A percentile compares a stretch with the other conserved stretches of the same genome.
Conservation (phyloP, 1,140 invertebrate species). For the Globodera ellingtonae region DNA sequence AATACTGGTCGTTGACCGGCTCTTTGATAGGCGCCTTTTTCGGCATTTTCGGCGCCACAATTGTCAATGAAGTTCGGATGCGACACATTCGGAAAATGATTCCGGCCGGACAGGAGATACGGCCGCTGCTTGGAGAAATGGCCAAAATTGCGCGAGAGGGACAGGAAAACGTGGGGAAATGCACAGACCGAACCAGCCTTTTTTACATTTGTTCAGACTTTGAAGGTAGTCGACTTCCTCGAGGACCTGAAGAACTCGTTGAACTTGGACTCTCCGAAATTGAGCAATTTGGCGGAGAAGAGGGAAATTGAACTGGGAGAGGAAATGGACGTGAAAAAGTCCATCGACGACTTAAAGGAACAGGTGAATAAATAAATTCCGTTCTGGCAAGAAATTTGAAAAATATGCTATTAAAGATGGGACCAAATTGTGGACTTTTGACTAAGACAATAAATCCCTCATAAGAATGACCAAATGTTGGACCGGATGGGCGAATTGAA, state of each 20-base stretch:
- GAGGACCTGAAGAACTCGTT: slow-evolving; percentile 41
- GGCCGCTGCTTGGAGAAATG: slow-evolving; percentile 48
- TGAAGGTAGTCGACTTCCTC: slow-evolving; percentile 48
- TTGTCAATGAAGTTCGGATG: slow-evolving; percentile 74
- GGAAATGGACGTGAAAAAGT: slow-evolving; percentile 5
- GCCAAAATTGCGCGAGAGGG: slow-evolving; percentile 38
- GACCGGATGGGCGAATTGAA: slow-evolving; percentile 52
- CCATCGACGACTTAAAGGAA: slow-evolving; percentile 41
- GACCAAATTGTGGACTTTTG: neutral
- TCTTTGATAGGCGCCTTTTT: slow-evolving; percentile 74
- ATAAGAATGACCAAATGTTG: slow-evolving; percentile 46
- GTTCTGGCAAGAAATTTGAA: too few species aligned
- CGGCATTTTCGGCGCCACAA: slow-evolving; percentile 73
- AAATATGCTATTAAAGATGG: neutral
- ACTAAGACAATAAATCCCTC: neutral
- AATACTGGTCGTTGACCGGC: slow-evolving; percentile 78
- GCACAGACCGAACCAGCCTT: neutral
- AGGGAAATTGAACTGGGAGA: slow-evolving; percentile 9
- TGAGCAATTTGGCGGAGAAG: slow-evolving; percentile 30
- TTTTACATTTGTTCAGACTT: slow-evolving; percentile 41
- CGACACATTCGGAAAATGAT: slow-evolving; percentile 71
- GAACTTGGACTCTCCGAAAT: slow-evolving; percentile 43
- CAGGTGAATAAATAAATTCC: slow-evolving; percentile 35
- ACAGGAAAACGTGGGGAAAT: slow-evolving; percentile 43
- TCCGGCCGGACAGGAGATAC: slow-evolving; percentile 67